Conservation (phyloP, 2,888 invertebrate genomes). For the Quadriops clusia region DNA sequence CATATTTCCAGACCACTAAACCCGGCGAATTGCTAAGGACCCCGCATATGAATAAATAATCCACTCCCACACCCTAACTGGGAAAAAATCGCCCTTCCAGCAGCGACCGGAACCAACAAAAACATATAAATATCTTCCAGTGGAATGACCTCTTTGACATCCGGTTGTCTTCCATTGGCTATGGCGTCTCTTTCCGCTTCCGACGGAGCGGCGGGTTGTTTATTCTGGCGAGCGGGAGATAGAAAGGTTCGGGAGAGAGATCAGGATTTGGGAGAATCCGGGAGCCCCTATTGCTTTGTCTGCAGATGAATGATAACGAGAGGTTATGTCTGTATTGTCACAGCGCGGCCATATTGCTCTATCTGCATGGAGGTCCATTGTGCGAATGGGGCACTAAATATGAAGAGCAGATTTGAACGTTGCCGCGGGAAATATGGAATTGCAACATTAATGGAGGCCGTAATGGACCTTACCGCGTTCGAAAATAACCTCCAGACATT, state of each 20-base stretch:
- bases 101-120: constrained; percentile 23
- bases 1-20: constrained; percentile 16
- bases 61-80: constrained; percentile 24
- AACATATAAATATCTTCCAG: constrained; percentile 35
- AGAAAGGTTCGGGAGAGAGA: constrained; percentile 17
- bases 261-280: constrained; percentile 19
- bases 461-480: constrained; percentile 20
- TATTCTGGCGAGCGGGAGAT: constrained; percentile 23
- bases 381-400: constrained; percentile 27
- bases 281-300: constrained; percentile 23
- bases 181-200: constrained; percentile 29
- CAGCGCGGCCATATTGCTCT: constrained; percentile 27
- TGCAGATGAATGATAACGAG: constrained; percentile 32
- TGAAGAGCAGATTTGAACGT: constrained; percentile 27
- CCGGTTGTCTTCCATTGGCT: constrained; percentile 31
- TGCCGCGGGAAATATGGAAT: constrained; percentile 29
- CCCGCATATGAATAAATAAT: constrained; percentile 28
- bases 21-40: constrained; percentile 13
- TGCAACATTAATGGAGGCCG: constrained; percentile 23
- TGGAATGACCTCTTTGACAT: constrained; percentile 33
- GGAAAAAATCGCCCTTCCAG: constrained; percentile 28
- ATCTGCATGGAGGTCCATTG: constrained; percentile 29
- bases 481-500: constrained; percentile 9
- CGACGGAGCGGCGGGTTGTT: constrained; percentile 27
- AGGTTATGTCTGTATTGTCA: constrained; percentile 31